These are phyloP conservation scores for Drosophila sucinea DNA, from an alignment of 1,140 invertebrate genomes.

Conservation along the genomic window DNA sequence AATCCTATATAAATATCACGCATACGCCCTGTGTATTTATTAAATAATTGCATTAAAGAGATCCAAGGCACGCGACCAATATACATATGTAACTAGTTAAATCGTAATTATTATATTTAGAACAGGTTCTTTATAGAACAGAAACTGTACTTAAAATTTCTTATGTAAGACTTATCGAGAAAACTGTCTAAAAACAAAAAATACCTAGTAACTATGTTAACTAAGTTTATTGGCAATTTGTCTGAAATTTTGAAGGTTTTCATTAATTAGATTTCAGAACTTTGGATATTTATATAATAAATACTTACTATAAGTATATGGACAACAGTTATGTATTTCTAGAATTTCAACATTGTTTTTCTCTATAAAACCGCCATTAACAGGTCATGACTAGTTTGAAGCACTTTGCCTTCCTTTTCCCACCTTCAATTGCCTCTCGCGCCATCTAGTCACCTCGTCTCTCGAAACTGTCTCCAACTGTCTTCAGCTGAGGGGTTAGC, in stretches of 20 bases:
- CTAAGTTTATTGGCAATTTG: too few species aligned
- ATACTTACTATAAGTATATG: neutral
- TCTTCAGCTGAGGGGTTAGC: neutral
- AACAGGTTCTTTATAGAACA: neutral
- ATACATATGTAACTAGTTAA: neutral
- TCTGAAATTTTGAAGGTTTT: too few species aligned
- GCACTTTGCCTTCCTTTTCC: neutral
- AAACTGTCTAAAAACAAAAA: too few species aligned
- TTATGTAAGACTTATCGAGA: too few species aligned
- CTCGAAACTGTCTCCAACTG: neutral
- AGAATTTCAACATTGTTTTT: neutral
- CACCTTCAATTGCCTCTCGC: neutral
- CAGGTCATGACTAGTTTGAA: slow-evolving; percentile 7
- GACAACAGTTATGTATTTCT: neutral
- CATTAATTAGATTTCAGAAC: too few species aligned
- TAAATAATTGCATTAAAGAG: neutral
- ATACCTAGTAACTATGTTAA: too few species aligned
- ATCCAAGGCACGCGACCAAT: neutral
- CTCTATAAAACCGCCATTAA: neutral
- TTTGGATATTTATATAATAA: too few species aligned
- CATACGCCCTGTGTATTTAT: slow-evolving; percentile 8
- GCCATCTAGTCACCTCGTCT: neutral
- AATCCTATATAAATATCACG: slow-evolving; percentile 11
- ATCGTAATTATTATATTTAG: neutral
- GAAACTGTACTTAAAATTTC: neutral